A percentile compares a stretch with the other conserved stretches of the same genome.
phyloP scores from a whole-genome alignment of 2,113 vertebrate species.

The Enhydra lutris region DNA sequence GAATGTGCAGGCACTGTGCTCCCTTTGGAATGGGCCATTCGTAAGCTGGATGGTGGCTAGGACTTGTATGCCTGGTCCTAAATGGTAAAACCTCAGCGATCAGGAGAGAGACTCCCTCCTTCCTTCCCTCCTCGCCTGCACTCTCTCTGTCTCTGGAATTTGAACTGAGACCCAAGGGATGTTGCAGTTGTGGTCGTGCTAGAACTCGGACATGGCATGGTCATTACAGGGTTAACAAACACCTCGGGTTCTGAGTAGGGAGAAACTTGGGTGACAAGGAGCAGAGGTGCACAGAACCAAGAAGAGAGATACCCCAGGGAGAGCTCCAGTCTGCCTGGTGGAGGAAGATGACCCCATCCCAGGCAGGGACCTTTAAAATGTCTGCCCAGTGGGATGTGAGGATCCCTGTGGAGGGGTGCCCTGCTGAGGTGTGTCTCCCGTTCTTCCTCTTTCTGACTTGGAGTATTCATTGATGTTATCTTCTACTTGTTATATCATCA shows the following conservation, averaged over 20 bases:
- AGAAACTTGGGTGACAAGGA: neutral
- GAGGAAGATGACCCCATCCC: neutral
- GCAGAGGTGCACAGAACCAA: neutral
- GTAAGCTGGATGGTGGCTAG: neutral
- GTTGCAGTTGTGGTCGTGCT: neutral
- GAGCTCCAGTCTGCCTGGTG: neutral
- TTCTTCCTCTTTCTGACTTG: neutral
- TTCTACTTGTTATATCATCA: neutral
- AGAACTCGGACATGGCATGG: neutral
- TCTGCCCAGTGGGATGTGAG: neutral
- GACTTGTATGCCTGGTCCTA: neutral
- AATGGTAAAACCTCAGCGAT: neutral
- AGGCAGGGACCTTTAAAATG: too few species aligned
- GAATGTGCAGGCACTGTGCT: neutral
- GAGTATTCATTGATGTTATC: too few species aligned
- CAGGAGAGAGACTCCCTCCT: neutral
- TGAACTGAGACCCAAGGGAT: neutral
- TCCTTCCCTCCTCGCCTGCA: neutral
- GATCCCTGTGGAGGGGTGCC: neutral
- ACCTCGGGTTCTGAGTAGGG: neutral
- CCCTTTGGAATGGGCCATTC: neutral
- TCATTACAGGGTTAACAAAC: fast-evolving
- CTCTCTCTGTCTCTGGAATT: neutral
- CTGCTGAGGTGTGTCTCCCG: fast-evolving
- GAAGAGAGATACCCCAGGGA: neutral